Conservation (phyloP, 2,888 invertebrate genomes). For the Boloria euphrosyne region DNA sequence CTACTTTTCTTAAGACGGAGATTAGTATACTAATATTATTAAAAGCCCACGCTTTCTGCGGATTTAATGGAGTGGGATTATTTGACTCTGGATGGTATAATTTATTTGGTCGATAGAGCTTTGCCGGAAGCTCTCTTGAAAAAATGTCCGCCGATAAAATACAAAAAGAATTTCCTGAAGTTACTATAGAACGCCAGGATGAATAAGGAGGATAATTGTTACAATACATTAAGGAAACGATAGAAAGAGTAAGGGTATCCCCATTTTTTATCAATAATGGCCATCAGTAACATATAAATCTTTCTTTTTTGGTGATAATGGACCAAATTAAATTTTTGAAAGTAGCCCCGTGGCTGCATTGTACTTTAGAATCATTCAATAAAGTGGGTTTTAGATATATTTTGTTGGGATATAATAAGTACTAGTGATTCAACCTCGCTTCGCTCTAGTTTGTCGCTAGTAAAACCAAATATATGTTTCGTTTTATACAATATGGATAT, state of each 20-base stretch:
- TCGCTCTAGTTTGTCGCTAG: too few species aligned
- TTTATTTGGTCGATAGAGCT: constrained; percentile 60
- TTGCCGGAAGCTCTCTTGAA: constrained; percentile 53
- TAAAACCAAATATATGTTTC: too few species aligned
- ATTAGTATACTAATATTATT: constrained; percentile 72
- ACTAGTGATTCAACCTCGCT: too few species aligned
- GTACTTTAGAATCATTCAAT: not conserved
- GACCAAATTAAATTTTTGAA: constrained; percentile 1
- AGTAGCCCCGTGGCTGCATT: not conserved
- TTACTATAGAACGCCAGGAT: constrained; percentile 52
- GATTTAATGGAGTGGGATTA: constrained; percentile 74
- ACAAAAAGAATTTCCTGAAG: constrained; percentile 52
- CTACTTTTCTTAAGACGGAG: constrained; percentile 42
- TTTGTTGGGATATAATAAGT: too few species aligned
- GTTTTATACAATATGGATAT: too few species aligned
- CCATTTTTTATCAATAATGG: constrained; percentile 19
- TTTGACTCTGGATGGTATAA: constrained; percentile 63
- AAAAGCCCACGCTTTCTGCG: constrained; percentile 67
- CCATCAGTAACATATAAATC: not conserved
- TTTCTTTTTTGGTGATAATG: constrained; percentile 15
- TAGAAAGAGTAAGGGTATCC: constrained; percentile 44
- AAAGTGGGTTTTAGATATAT: too few species aligned
- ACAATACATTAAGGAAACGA: constrained; percentile 58
- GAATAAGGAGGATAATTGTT: constrained; percentile 65
- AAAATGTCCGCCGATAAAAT: constrained; percentile 56